A percentile compares a stretch with the other conserved stretches of the same genome.
phyloP scores from a whole-genome alignment of 1,140 invertebrate species.

The Druon quercuslanigerum region DNA sequence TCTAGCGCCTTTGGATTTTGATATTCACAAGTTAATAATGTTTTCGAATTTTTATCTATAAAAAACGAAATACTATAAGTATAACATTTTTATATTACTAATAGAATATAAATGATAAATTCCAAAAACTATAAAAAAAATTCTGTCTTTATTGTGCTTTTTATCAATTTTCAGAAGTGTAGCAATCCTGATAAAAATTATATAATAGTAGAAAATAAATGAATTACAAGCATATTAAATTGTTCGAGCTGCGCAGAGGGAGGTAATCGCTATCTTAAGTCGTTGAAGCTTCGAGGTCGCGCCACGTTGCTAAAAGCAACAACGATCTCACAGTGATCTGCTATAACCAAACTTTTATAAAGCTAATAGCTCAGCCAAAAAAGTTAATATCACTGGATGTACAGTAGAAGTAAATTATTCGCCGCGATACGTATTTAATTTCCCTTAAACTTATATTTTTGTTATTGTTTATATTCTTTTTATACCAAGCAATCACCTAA shows the following conservation, averaged over 20 bases:
- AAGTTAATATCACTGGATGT: slow-evolving; percentile 41
- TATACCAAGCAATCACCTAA: background rate
- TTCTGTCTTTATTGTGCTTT: too few relatives aligned
- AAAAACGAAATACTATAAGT: too few relatives aligned
- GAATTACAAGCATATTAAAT: background rate
- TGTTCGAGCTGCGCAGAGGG: background rate
- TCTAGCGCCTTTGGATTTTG: too few relatives aligned
- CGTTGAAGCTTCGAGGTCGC: slow-evolving; percentile 25
- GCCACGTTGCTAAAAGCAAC: slow-evolving; percentile 14
- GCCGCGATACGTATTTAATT: slow-evolving; percentile 34
- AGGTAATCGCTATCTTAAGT: slow-evolving; percentile 10
- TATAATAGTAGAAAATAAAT: too few relatives aligned
- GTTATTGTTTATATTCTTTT: slow-evolving; percentile 43
- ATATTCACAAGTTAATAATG: too few relatives aligned
- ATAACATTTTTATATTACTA: too few relatives aligned
- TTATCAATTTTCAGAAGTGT: too few relatives aligned
- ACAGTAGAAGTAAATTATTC: slow-evolving; percentile 44
- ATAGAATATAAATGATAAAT: too few relatives aligned
- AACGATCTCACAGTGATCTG: slow-evolving; percentile 48
- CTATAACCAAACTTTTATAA: slow-evolving; percentile 52
- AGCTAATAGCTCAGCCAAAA: slow-evolving; percentile 40
- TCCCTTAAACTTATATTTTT: slow-evolving; percentile 36
- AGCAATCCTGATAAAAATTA: too few relatives aligned
- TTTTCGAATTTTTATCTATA: too few relatives aligned
- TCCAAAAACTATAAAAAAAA: too few relatives aligned